Percentiles rank a stretch among this genome's conserved stretches.
These are phyloP conservation scores for Ichneumon xanthorius DNA, from an alignment of 2,888 invertebrate genomes.

Conservation along the genomic window DNA sequence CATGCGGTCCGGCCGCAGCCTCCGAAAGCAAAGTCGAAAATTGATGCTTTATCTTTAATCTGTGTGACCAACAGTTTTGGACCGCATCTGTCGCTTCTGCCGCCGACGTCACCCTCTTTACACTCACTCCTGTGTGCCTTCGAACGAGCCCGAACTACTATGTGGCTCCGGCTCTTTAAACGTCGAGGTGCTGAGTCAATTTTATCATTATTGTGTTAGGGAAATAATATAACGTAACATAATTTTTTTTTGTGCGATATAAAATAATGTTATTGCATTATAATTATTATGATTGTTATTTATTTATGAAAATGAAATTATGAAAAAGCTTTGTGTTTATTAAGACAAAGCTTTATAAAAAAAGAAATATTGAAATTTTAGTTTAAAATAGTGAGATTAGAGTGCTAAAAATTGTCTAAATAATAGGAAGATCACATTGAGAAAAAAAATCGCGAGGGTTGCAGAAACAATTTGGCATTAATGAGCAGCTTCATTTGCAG, in stretches of 20 bases:
- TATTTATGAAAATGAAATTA: conserved; percentile 28
- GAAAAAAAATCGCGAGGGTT: too few species aligned
- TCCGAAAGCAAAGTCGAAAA: conserved; percentile 48
- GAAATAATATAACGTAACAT: too few species aligned
- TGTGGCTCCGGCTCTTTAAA: neutral
- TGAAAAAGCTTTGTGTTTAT: too few species aligned
- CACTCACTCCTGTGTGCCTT: neutral
- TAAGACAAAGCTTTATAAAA: too few species aligned
- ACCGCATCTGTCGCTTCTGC: conserved; percentile 62
- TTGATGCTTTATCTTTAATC: conserved; percentile 68
- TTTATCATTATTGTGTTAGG: neutral
- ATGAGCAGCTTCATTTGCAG: too few species aligned
- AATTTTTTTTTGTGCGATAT: neutral
- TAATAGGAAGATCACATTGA: too few species aligned
- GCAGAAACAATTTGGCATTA: too few species aligned
- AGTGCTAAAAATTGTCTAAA: too few species aligned
- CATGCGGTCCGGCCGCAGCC: conserved; percentile 37
- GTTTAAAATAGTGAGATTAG: too few species aligned
- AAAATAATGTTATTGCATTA: neutral
- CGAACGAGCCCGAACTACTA: neutral
- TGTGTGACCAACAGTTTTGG: conserved; percentile 60
- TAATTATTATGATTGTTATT: neutral
- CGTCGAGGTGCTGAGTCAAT: neutral
- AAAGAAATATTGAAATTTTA: too few species aligned
- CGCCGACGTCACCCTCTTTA: neutral